Percentiles rank a stretch among this genome's conserved stretches.
phyloP scores from a whole-genome alignment of 2,113 vertebrate species.

The Protobothrops mucrosquamatus region DNA sequence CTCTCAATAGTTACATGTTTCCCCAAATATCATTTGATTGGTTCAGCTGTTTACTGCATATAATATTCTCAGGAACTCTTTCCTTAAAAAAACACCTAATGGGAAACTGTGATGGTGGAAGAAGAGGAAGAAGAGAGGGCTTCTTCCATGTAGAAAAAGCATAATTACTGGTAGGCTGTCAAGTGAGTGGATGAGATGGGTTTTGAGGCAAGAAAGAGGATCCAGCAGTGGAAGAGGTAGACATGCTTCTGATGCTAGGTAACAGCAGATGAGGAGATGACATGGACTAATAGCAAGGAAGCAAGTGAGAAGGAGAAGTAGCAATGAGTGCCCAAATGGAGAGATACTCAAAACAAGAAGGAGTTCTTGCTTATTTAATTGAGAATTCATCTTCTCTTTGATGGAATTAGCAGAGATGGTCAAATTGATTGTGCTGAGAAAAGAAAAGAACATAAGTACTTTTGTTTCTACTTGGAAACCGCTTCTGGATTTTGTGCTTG shows the following conservation, averaged over 20 bases:
- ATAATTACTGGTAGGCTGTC: neutral
- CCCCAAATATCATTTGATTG: neutral
- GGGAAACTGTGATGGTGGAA: neutral
- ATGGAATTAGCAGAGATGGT: too few relatives aligned
- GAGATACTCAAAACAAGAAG: neutral
- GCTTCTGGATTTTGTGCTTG: too few relatives aligned
- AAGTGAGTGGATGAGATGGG: neutral
- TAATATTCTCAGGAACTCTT: neutral
- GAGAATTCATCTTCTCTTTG: neutral
- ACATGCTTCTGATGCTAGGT: neutral
- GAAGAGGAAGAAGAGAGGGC: neutral
- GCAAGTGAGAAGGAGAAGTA: neutral
- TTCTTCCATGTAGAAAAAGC: neutral
- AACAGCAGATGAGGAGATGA: neutral
- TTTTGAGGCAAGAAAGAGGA: neutral
- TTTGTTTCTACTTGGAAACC: too few relatives aligned
- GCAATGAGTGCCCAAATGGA: neutral
- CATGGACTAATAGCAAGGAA: neutral
- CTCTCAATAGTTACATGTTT: neutral
- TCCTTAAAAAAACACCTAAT: neutral
- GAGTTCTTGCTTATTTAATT: neutral
- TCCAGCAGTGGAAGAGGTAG: neutral
- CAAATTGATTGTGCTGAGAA: too few relatives aligned
- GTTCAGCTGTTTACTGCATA: neutral
- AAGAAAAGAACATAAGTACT: too few relatives aligned